Percentiles rank a stretch among this genome's conserved stretches.
Conservation (phyloP, 2,888 invertebrate genomes). For the Geophilus truncorum region DNA sequence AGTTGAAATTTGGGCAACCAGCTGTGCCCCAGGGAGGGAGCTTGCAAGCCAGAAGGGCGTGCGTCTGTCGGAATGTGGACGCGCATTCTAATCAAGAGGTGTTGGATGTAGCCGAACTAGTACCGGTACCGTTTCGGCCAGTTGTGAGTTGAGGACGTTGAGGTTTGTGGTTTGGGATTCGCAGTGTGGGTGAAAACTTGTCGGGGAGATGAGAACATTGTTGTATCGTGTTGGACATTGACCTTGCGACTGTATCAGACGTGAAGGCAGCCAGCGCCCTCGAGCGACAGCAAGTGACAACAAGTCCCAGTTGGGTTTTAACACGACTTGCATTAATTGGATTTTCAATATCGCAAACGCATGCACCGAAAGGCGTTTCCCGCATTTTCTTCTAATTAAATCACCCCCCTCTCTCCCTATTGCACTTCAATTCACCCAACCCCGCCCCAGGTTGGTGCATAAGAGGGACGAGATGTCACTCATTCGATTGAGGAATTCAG, state of each 20-base stretch:
- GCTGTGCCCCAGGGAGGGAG: slow-evolving; percentile 26
- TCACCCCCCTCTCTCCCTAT: background rate
- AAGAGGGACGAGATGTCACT: background rate
- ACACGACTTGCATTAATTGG: slow-evolving; percentile 19
- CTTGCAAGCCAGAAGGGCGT: slow-evolving; percentile 6
- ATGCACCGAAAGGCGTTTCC: slow-evolving; percentile 21
- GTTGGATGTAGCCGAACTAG: too few species aligned
- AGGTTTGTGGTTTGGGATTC: background rate
- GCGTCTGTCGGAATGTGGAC: slow-evolving; percentile 11
- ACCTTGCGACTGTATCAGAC: slow-evolving; percentile 9
- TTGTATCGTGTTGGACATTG: background rate
- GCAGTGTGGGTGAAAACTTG: background rate
- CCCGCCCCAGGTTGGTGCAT: slow-evolving; percentile 9
- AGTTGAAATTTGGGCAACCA: slow-evolving; percentile 31
- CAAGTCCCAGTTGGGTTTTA: slow-evolving; percentile 25
- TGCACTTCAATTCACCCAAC: slow-evolving; percentile 17
- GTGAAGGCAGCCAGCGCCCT: slow-evolving; percentile 27
- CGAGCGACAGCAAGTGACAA: slow-evolving; percentile 19
- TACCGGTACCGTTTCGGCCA: too few species aligned
- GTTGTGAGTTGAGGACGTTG: background rate
- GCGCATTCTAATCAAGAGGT: slow-evolving; percentile 24
- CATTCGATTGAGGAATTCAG: background rate
- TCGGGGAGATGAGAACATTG: background rate
- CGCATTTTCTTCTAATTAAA: slow-evolving; percentile 27
- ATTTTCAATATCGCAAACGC: slow-evolving; percentile 24